Evolutionary conservation across 2,888 invertebrate species (phyloP).

Genomic region (Apodemia duryi): DNA sequence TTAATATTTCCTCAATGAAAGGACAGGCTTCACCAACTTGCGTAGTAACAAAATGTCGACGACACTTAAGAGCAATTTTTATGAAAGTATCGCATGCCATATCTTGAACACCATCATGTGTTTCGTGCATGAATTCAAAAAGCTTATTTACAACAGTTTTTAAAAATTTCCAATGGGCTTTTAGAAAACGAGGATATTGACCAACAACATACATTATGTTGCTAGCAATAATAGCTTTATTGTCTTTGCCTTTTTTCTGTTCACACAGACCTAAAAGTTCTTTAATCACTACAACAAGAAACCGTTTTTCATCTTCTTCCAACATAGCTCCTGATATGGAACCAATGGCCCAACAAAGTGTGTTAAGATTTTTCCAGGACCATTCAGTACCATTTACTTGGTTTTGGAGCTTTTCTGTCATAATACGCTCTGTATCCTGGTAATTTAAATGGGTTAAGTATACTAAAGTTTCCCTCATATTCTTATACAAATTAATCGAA

Average conservation of each 20-base stretch:
- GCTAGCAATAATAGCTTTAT: conserved; percentile 99
- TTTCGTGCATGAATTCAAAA: conserved; percentile 99
- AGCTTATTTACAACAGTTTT: conserved; percentile 99
- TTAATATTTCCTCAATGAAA: conserved; percentile 98
- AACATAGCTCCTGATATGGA: conserved; percentile 99
- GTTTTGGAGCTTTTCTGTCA: conserved; percentile 98
- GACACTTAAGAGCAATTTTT: conserved; percentile 98
- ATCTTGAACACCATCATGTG: conserved; percentile 99
- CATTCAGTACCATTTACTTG: conserved; percentile 99
- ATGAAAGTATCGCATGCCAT: conserved; percentile 99
- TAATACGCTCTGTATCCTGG: conserved; percentile 97
- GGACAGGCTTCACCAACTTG: conserved; percentile 98
- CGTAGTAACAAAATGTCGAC: conserved; percentile 97
- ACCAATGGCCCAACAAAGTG: conserved; percentile 99
- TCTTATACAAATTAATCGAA: conserved; percentile 99
- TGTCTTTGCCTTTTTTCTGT: conserved; percentile 99
- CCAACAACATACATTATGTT: conserved; percentile 99
- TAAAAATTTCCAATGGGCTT: conserved; percentile 99
- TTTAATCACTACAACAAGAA: conserved; percentile 98
- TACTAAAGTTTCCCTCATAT: conserved; percentile 98
- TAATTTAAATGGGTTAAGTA: conserved; percentile 99
- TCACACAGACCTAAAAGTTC: conserved; percentile 98
- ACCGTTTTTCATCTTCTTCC: conserved; percentile 99
- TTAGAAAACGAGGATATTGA: conserved; percentile 98
- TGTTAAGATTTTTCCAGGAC: conserved; percentile 99